phyloP scores from a whole-genome alignment of 1,140 invertebrate genomes.

The Galleria mellonella region DNA sequence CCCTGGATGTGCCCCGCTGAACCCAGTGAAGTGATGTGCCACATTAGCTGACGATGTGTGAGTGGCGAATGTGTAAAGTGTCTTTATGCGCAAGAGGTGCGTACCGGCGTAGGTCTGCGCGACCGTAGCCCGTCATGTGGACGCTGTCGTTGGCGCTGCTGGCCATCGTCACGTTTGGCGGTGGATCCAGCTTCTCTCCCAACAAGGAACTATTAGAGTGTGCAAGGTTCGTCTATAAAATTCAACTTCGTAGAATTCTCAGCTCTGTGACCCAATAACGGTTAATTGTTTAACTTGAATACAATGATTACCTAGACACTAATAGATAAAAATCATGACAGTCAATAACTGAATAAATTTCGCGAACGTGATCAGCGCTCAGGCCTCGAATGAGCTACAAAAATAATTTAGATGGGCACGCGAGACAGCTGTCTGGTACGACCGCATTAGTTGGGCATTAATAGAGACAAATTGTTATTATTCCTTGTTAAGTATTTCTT shows the following conservation, averaged over 20 bases:
- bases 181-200: slow-evolving; percentile 42
- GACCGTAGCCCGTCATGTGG: slow-evolving; percentile 56
- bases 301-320: too few relatives aligned
- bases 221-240: slow-evolving; percentile 51
- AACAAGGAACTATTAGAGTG: slow-evolving; percentile 61
- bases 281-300: too few relatives aligned
- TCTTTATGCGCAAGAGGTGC: slow-evolving; percentile 39
- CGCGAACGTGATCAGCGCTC: slow-evolving; percentile 25
- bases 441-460: neutral
- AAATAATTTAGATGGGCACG: slow-evolving; percentile 56
- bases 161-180: slow-evolving; percentile 43
- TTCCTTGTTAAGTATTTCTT: neutral
- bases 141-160: slow-evolving; percentile 36
- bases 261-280: too few relatives aligned
- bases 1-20: slow-evolving; percentile 14
- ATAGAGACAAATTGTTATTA: neutral
- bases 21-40: slow-evolving; percentile 44
- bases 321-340: too few relatives aligned
- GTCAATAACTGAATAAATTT: slow-evolving; percentile 10
- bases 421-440: slow-evolving; percentile 26
- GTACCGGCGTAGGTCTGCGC: slow-evolving; percentile 29
- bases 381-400: slow-evolving; percentile 56
- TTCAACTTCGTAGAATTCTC: too few relatives aligned
- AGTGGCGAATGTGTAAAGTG: slow-evolving; percentile 48
- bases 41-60: slow-evolving; percentile 48